Evolutionary conservation across 2,797 vertebrate species (phyloP), one percentile per base, ranked within the genome.

Genomic region (Chiroxiphia lanceolata): DNA sequence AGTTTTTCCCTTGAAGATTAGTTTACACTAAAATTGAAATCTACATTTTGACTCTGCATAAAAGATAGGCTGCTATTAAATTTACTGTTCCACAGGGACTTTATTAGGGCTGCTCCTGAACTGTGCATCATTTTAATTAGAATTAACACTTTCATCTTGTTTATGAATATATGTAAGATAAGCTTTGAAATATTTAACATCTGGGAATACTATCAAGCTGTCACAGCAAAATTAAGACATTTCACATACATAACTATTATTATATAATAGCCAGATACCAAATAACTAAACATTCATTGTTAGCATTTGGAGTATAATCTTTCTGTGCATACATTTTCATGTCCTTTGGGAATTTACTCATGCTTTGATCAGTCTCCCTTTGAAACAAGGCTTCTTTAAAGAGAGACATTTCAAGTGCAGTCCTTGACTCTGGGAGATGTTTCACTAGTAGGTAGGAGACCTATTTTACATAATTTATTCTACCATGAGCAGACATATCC

Each of bases 281-380:
- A 98, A 97, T 97, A 98, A 95, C 98, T 96, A 97, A 98, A 96
- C 95, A 98, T 94, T 97, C 97, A 98, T 98, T 98, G 96, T 98
- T 98, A 98, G 67, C 97, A 97, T 89, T 97, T 96, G 96, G 94
- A 97, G 96, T 60, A 97, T 97, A 97, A 98, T 97, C 82, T 95
- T 97, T 97, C 94, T 97, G 96, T 96, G 97, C 98, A 98, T 97
- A 92, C 93, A 98, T 96, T 98, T 95, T 93, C 95, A 81, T 95
- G 92, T 97, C 97, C 97, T 95, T 93, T 97, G 96, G 98, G 98
- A 98, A 98, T 98, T 98, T 97, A 97, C 98, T 98, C 98, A 98
- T 79, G 98, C 98, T 98, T 98, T 99, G 98, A 98, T 98, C 98
- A 98, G 96, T 89, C 97, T 81, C 71, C 95, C 98, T 99, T 99